Conservation (phyloP, 2,113 vertebrate species). For the Stigmatopora nigra region DNA sequence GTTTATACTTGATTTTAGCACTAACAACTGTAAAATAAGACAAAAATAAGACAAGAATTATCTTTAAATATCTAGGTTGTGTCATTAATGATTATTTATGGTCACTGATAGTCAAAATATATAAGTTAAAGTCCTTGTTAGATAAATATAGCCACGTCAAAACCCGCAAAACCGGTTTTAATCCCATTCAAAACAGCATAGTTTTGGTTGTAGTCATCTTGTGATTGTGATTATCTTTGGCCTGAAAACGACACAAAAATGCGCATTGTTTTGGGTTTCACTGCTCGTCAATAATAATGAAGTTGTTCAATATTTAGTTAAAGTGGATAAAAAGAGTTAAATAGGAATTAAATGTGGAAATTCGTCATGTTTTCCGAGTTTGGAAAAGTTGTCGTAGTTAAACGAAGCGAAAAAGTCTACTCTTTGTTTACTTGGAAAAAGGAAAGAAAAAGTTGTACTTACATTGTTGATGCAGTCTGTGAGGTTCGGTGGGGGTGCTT, state of each 20-base stretch:
- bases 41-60: no score
- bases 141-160: constrained; percentile 10
- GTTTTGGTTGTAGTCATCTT: background rate
- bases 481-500: constrained; percentile 87
- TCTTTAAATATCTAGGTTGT: no score
- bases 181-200: background rate
- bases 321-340: background rate
- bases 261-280: background rate
- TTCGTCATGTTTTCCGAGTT: background rate
- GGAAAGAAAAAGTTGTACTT: constrained; percentile 50
- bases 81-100: background rate
- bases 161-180: constrained; percentile 33
- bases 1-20: no score
- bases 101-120: background rate
- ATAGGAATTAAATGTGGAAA: background rate
- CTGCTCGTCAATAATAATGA: background rate
- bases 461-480: constrained; percentile 92
- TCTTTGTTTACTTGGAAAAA: constrained; percentile 57
- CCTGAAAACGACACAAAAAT: background rate
- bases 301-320: background rate
- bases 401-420: background rate
- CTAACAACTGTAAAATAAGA: no score
- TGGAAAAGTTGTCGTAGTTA: background rate
- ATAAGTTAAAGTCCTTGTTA: background rate
- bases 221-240: background rate